Conservation (phyloP, 2,888 invertebrate species). For the Salpingus planirostris region DNA sequence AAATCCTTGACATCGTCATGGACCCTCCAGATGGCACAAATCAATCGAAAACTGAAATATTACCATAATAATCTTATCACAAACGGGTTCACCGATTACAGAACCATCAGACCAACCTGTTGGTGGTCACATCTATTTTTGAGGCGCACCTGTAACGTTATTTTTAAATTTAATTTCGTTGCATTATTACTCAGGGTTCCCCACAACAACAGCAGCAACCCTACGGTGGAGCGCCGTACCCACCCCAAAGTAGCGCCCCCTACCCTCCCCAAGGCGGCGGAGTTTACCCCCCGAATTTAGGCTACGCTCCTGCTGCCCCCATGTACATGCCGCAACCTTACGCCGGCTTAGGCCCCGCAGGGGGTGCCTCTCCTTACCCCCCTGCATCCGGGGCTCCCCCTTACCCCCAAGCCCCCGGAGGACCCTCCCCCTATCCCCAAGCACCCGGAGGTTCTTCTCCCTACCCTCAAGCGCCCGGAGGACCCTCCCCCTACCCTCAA, state of each 20-base stretch:
- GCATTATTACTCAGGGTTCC: conserved; percentile 24
- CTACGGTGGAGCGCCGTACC: conserved; percentile 34
- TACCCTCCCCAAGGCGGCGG: conserved; percentile 23
- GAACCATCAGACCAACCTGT: too few relatives aligned
- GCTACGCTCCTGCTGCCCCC: conserved; percentile 40
- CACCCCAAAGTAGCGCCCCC: conserved; percentile 31
- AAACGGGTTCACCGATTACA: too few relatives aligned
- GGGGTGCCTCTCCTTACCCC: conserved; percentile 7
- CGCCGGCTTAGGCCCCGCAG: conserved; percentile 36
- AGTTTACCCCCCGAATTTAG: conserved; percentile 42
- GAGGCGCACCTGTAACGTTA: too few relatives aligned
- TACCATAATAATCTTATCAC: too few relatives aligned
- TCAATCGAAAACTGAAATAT: too few relatives aligned
- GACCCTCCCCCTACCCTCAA: not conserved
- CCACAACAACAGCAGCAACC: conserved; percentile 24
- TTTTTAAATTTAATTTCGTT: too few relatives aligned
- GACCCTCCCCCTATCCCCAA: not conserved
- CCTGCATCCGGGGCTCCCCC: conserved; percentile 6
- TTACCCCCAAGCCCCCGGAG: not conserved
- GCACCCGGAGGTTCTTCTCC: not conserved
- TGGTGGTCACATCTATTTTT: too few relatives aligned
- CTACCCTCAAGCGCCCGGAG: not conserved
- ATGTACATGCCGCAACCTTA: conserved; percentile 45
- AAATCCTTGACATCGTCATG: too few relatives aligned
- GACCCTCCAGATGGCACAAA: too few relatives aligned